Conservation (phyloP, 2,113 vertebrate genomes). For the Pardalotus punctatus region DNA sequence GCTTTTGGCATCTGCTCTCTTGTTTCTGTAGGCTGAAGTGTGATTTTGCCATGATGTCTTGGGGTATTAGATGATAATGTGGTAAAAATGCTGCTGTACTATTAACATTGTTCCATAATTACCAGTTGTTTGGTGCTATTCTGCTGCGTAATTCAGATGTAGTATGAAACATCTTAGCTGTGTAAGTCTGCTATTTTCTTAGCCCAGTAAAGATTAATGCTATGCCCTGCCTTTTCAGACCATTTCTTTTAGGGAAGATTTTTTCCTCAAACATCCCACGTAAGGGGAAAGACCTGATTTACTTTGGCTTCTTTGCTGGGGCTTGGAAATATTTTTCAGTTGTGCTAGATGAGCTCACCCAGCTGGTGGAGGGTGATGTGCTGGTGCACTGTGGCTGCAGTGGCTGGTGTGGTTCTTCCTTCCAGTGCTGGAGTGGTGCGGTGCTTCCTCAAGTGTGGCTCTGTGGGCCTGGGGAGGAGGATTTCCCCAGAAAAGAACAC, state of each 20-base stretch:
- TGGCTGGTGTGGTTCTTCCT: neutral
- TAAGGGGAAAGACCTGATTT: neutral
- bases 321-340: neutral
- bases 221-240: neutral
- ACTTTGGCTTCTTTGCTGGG: neutral
- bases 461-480: neutral
- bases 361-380: neutral
- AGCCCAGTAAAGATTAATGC: neutral
- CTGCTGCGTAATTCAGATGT: conserved; percentile 28
- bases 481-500: neutral
- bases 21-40: neutral
- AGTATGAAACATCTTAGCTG: conserved; percentile 3
- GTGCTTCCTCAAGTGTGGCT: neutral
- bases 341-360: fast-evolving
- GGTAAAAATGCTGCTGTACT: conserved; percentile 1
- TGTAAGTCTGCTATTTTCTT: conserved; percentile 2
- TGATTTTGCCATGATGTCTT: neutral
- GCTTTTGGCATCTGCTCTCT: neutral
- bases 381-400: neutral
- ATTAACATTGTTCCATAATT: conserved; percentile 12
- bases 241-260: neutral
- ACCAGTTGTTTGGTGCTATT: neutral
- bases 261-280: neutral
- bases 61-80: neutral
- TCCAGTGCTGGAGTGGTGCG: neutral